Evolutionary conservation across 2,888 invertebrate genomes (phyloP), one percentile per base, ranked within the genome.

Genomic region (Lepas anatifera): DNA sequence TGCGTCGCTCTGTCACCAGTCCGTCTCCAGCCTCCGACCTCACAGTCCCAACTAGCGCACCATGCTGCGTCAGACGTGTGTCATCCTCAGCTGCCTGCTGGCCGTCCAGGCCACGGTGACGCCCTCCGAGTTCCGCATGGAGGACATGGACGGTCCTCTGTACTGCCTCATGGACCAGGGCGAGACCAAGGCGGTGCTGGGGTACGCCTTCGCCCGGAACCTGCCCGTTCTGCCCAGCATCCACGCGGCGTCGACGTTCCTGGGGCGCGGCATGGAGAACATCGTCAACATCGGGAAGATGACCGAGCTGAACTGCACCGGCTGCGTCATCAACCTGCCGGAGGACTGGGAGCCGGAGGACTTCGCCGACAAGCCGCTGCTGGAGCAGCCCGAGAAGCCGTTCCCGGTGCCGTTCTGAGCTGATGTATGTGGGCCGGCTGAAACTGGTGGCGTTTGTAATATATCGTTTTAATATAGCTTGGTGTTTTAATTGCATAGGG

Each of bases 301-400:
- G 66, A 39, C 66, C 13, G 66, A 66, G 27, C 66, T 66, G 39
- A 66, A 66, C 39, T 66, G 66, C 27, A 66, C 66, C 8, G 66
- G 66, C 27, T 66, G 66, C 25, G 66, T 66, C 25, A 66, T 66
- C 25, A 66, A 66, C 66, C 39, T 66, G 25, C 66, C 66, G 8
- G 66, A 66, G 37, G 66, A 66, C 66, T 66, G 66, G 66, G 41
- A 66, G 66, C 66, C 66, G 66, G 66, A 66, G 41, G 66, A 66
- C 27, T 66, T 66, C 27, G 66, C 27, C 39, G 66, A 66, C 39
- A 66, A 66, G 11, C 66, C 66, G 1, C 66, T 41, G 39, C 66
- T 66, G 2, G 7, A 41, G n/a, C 66, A 66, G 66, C 66, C 66
- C 11, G 66, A 66, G 66, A 66, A 66, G 27, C 66, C 66, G 25